Conservation (phyloP, 2,797 vertebrate genomes). For the Argyrosomus regius region DNA sequence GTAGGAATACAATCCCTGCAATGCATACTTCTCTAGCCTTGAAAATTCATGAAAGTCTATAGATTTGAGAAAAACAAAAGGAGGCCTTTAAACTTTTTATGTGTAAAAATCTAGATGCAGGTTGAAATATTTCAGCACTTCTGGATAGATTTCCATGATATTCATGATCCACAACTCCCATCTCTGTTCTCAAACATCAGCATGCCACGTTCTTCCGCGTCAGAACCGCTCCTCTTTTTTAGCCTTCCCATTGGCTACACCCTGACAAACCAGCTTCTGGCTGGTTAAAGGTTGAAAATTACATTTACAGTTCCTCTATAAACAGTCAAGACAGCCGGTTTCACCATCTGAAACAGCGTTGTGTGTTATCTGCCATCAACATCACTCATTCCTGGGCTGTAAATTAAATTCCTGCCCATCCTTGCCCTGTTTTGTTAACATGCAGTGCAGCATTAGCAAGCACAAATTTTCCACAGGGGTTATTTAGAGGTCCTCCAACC, state of each 20-base stretch:
- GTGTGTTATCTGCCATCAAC: not conserved
- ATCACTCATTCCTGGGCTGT: not conserved
- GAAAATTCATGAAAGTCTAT: constrained; percentile 34
- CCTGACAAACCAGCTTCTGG: not conserved
- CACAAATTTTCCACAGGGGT: no score
- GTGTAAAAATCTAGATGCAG: not conserved
- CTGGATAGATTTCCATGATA: not conserved
- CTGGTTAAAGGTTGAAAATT: not conserved
- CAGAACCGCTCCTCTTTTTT: no score
- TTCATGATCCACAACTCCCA: not conserved
- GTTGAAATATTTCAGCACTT: not conserved
- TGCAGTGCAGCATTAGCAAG: not conserved
- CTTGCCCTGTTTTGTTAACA: not conserved
- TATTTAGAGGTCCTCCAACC: no score
- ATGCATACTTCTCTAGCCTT: constrained; percentile 12
- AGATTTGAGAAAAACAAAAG: constrained; percentile 9
- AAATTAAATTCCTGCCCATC: not conserved
- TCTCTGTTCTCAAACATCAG: not conserved
- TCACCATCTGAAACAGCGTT: not conserved
- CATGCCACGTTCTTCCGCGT: not conserved
- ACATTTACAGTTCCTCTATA: not conserved
- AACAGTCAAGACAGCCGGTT: not conserved
- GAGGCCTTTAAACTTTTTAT: not conserved
- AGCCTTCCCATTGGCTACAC: not conserved
- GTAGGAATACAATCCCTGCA: constrained; percentile 19